Base-by-base conservation (phyloP, 1,140 invertebrate genomes). In the Diprion similis region DNA sequence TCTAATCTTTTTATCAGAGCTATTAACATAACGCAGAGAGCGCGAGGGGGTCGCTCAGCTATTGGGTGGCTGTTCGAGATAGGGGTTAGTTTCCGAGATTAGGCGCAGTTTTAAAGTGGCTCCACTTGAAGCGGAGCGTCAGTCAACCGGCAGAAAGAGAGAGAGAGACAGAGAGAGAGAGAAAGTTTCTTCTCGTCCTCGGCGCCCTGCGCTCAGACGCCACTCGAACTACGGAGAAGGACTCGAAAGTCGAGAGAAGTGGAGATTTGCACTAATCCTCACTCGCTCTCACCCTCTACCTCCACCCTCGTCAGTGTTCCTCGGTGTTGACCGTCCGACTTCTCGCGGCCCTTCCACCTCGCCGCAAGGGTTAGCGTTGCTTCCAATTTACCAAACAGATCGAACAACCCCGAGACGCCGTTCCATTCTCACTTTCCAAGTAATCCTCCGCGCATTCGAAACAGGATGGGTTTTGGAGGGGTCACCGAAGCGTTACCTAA, bases 191-290 rank as follows among this genome's bases (percentile, higher is more conserved):
- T 65, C 68, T 70, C 67, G 37, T 75, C 72, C 76, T 70, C 72
- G 74, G 66, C 76, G 70, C 76, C 66, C 68, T 64, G 70, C 66
- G 24, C 15, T 70, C 66, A 17, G 11, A 37, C 46, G 24, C 51
- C 66, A 67, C 70, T 68, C 64, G 15, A 64, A 15, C 59, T 19
- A 17, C 73, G 68, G 71, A 70, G 71, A 67, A 73, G 76, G 74
- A 78, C 73, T 71, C 68, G 66, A 78, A 74, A 59, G 51, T 59
- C 51, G 51, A 17, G 11, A 59, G 51, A 59, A 59, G 51, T 59
- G 51, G 51, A 8, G 51, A 59, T 59, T 59, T 59, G 79, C 75
- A 68, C 73, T 74, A 68, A 46, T 67, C 71, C 70, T 47, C 46
- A 70, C 46, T 68, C 45, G 45, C 45, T 66, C 72, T 65, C 19